Evolutionary conservation across 2,888 invertebrate species (phyloP), one percentile per base, ranked within the genome.

Genomic region (Andrena bucephala): DNA sequence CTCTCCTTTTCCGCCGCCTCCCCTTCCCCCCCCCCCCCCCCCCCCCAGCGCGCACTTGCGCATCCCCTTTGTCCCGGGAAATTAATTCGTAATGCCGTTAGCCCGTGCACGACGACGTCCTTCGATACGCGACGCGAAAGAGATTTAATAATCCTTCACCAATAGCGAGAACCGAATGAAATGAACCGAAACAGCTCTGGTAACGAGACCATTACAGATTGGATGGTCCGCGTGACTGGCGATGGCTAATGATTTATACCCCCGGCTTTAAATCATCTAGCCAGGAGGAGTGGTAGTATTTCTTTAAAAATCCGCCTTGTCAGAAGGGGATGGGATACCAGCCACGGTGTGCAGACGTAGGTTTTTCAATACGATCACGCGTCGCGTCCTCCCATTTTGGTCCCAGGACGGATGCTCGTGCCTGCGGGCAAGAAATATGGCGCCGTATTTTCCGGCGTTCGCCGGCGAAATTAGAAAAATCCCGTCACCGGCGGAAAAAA

Each of bases 41-140:
- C 20, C 20, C 20, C 20, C 20, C 20, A n/a, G n/a, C n/a, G 8
- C 67, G 20, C 57, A 7, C 50, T 20, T 5, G 29, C 52, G 66
- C 60, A 20, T 29, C 48, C 70, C 68, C 71, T 81, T 83, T 72
- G 54, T 81, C 65, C 42, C 31, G 68, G 66, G 71, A 77, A 83
- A 83, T 83, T 83, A 83, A 83, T 77, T 57, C 81, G 82, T 72
- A 68, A 83, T 70, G 67, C 77, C 54, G 65, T 31, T 66, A 50
- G 50, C 60, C 79, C 16, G 27, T 60, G 63, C 10, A 24, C 59
- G 69, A 81, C 31, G 60, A 42, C 42, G 54, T 62, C 27, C 62
- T 67, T 36, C 75, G 59, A 75, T 70, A 50, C 63, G 57, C 70
- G 33, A 48, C 36, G 59, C 33, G 71, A 42, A 66, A 27, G 50